Evolutionary conservation across 2,797 vertebrate species (phyloP).

Genomic region (Heliangelus exortis): DNA sequence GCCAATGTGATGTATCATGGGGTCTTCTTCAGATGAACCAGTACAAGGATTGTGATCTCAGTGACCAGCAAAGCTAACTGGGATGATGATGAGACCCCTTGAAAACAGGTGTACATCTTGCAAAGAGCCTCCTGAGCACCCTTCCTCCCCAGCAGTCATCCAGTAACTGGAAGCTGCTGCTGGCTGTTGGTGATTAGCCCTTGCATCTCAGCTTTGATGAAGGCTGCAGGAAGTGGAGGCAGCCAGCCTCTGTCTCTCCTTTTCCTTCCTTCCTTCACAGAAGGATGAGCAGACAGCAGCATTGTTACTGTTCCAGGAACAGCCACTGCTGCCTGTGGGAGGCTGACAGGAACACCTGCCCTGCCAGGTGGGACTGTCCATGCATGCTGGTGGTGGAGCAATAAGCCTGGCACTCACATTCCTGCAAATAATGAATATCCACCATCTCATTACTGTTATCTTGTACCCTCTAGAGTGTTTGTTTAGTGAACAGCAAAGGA

Average conservation of each 20-base stretch:
- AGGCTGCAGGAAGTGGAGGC: neutral
- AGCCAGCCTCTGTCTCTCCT: neutral
- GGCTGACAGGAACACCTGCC: neutral
- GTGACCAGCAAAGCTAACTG: neutral
- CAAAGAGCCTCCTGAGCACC: neutral
- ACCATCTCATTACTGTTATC: neutral
- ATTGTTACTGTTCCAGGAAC: neutral
- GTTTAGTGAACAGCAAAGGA: neutral
- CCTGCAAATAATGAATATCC: neutral
- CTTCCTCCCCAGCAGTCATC: neutral
- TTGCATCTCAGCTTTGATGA: neutral
- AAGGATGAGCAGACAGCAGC: neutral
- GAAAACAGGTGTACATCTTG: neutral
- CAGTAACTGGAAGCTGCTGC: neutral
- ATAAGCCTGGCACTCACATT: neutral
- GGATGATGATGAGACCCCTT: neutral
- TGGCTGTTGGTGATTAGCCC: neutral
- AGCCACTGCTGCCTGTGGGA: neutral
- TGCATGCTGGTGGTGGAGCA: neutral
- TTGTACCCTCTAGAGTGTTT: constrained; percentile 23
- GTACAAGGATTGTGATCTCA: fast-evolving
- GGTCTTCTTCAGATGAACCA: neutral
- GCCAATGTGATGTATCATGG: neutral
- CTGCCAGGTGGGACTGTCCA: fast-evolving
- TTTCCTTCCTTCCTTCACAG: neutral